A percentile compares a stretch with the other conserved stretches of the same genome.
Conservation (phyloP, 2,113 vertebrate genomes). For the Percina caprodes region DNA sequence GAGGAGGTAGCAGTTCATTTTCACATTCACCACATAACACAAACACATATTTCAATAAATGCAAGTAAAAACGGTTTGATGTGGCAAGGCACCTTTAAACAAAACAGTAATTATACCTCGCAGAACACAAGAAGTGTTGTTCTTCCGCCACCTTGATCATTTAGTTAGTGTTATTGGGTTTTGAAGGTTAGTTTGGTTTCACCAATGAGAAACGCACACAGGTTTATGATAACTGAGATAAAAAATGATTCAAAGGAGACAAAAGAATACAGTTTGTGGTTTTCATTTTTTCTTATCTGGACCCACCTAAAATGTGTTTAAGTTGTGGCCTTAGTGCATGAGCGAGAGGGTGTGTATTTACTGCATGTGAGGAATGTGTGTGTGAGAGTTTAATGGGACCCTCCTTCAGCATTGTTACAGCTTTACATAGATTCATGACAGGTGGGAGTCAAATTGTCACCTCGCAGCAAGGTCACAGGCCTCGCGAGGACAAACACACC, state of each 20-base stretch:
- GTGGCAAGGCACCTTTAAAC: too few relatives aligned
- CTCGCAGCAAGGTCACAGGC: conserved; percentile 2
- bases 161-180: too few relatives aligned
- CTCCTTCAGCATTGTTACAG: conserved; percentile 11
- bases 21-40: too few relatives aligned
- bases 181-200: too few relatives aligned
- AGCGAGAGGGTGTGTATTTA: background rate
- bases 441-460: conserved; percentile 28
- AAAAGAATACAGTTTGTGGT: background rate
- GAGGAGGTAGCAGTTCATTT: too few relatives aligned
- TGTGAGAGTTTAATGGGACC: conserved; percentile 34
- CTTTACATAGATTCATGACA: conserved; percentile 22
- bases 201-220: too few relatives aligned
- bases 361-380: conserved; percentile 46
- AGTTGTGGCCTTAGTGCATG: background rate
- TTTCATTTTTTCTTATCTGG: background rate
- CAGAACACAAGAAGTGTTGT: too few relatives aligned
- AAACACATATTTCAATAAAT: too few relatives aligned
- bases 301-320: conserved; percentile 18
- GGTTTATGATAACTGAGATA: background rate
- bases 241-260: background rate
- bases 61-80: too few relatives aligned
- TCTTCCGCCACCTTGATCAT: too few relatives aligned
- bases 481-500: background rate
- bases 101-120: too few relatives aligned